Evolutionary conservation across 2,797 vertebrate genomes (phyloP).

Genomic region (Pipistrellus kuhlii): DNA sequence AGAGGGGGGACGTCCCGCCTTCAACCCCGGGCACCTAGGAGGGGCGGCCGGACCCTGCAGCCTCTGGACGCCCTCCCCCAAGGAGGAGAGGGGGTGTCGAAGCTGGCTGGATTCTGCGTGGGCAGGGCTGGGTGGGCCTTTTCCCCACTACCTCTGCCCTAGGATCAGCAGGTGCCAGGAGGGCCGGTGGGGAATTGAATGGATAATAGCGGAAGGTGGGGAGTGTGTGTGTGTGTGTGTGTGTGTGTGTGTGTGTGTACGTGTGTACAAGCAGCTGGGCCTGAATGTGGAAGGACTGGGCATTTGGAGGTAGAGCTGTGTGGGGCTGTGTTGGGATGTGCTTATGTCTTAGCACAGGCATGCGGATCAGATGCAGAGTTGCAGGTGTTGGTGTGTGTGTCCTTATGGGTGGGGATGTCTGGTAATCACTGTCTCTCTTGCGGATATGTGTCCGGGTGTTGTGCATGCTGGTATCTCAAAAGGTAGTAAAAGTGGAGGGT

Average conservation of each 20-base stretch:
- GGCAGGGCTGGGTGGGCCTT: conserved; percentile 54
- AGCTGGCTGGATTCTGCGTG: background rate
- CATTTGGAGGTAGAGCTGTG: background rate
- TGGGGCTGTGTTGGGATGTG: background rate
- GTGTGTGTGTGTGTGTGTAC: background rate
- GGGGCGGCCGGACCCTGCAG: background rate
- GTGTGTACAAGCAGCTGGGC: background rate
- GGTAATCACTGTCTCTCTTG: conserved; percentile 1
- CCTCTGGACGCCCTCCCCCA: background rate
- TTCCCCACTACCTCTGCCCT: too few relatives aligned
- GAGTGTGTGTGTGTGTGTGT: background rate
- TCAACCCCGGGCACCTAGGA: background rate
- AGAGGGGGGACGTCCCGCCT: background rate
- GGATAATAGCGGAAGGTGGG: background rate
- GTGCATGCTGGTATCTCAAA: background rate
- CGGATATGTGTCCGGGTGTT: background rate
- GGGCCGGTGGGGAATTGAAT: background rate
- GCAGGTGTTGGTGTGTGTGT: background rate
- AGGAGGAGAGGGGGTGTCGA: background rate
- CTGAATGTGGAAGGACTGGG: conserved; percentile 28
- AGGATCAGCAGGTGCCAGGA: conserved; percentile 4
- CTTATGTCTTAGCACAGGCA: background rate
- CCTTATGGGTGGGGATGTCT: background rate
- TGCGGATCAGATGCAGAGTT: background rate
- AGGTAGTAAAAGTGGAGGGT: background rate